Evolutionary conservation across 2,113 vertebrate genomes (phyloP).

Genomic region (Pandion haliaetus): DNA sequence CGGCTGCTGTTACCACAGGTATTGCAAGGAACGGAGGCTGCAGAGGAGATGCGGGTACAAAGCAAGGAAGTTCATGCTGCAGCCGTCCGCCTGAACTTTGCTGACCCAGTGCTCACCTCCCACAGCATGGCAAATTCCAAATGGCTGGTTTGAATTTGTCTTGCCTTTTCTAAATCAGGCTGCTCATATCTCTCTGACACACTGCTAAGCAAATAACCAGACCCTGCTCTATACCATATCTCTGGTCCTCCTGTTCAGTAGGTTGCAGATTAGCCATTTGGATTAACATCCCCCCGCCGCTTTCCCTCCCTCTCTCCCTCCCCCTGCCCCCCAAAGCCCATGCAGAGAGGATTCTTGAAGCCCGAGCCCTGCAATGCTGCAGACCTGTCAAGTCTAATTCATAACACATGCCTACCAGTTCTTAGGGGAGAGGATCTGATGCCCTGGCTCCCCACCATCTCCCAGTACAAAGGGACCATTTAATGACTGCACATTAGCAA

Average conservation of each 20-base stretch:
- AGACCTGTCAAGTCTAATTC: constrained; percentile 67
- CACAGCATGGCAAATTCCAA: not conserved
- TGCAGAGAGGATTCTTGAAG: constrained; percentile 29
- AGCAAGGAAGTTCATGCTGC: constrained; percentile 41
- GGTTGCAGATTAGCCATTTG: constrained; percentile 40
- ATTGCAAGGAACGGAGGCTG: not conserved
- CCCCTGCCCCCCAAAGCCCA: not conserved
- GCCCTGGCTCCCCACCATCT: constrained; percentile 34
- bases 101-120: constrained; percentile 10
- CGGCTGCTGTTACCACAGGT: not conserved
- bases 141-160: not conserved
- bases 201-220: constrained; percentile 41
- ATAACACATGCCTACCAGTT: constrained; percentile 55
- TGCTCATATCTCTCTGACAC: constrained; percentile 24
- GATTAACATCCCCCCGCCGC: constrained; percentile 27
- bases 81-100: not conserved
- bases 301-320: not conserved
- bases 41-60: not conserved
- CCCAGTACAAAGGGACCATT: constrained; percentile 54
- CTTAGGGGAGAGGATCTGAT: constrained; percentile 59
- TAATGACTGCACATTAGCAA: constrained; percentile 69
- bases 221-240: not conserved
- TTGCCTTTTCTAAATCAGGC: not conserved
- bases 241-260: constrained; percentile 24
- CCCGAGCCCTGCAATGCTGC: not conserved